Evolutionary conservation across 1,140 invertebrate genomes (phyloP).

Genomic region (Aphidius gifuensis): DNA sequence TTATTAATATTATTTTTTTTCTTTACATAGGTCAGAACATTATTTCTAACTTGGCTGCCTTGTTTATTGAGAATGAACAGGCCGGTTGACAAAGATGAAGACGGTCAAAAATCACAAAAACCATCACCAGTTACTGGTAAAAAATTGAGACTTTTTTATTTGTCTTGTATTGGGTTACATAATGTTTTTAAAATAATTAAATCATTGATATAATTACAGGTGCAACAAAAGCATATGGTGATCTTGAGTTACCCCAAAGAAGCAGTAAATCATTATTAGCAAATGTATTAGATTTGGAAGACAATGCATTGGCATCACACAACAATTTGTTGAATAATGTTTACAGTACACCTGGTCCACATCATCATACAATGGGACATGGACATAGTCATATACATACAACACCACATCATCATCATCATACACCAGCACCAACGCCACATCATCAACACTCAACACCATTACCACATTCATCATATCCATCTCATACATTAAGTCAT

Average conservation of each 20-base stretch:
- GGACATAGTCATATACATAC: slow-evolving; percentile 50
- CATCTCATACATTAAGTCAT: slow-evolving; percentile 47
- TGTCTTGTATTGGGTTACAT: neutral
- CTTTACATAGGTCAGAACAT: slow-evolving; percentile 72
- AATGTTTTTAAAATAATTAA: neutral
- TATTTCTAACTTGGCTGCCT: slow-evolving; percentile 95
- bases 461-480: slow-evolving; percentile 46
- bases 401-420: slow-evolving; percentile 50
- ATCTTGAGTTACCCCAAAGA: slow-evolving; percentile 67
- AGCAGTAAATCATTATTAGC: slow-evolving; percentile 86
- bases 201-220: slow-evolving; percentile 31
- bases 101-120: slow-evolving; percentile 51
- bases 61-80: slow-evolving; percentile 92
- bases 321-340: slow-evolving; percentile 54
- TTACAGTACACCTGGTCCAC: slow-evolving; percentile 51
- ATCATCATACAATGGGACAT: slow-evolving; percentile 50
- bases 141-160: neutral
- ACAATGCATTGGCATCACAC: slow-evolving; percentile 58
- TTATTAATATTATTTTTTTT: neutral
- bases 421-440: slow-evolving; percentile 44
- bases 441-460: slow-evolving; percentile 50
- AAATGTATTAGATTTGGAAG: slow-evolving; percentile 92
- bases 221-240: slow-evolving; percentile 62
- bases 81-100: slow-evolving; percentile 63
- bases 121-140: slow-evolving; percentile 55